Conservation (phyloP, 2,888 invertebrate species). For the Macaria liturata region DNA sequence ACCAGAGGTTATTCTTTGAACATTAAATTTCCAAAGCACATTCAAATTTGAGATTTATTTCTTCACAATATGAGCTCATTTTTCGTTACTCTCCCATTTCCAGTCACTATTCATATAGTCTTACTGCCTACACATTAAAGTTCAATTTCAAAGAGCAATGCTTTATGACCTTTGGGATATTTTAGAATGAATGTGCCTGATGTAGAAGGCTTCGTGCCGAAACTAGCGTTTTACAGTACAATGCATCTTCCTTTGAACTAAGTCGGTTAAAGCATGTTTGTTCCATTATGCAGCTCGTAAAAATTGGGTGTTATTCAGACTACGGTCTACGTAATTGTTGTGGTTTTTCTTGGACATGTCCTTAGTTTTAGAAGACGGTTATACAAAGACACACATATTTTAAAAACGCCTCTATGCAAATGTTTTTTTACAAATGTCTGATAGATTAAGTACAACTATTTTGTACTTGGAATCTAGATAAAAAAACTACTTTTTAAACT, state of each 20-base stretch:
- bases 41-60: conserved; percentile 19
- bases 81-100: conserved; percentile 13
- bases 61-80: conserved; percentile 3
- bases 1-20: conserved; percentile 57
- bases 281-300: conserved; percentile 53
- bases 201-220: conserved; percentile 76
- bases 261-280: conserved; percentile 55
- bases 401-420: too few species aligned
- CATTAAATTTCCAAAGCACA: conserved; percentile 57
- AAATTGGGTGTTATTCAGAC: conserved; percentile 25
- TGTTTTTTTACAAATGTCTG: too few species aligned
- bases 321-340: too few species aligned
- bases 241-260: conserved; percentile 66
- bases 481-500: too few species aligned
- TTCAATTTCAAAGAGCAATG: conserved; percentile 12
- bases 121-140: conserved; percentile 16
- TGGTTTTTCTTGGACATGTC: too few species aligned
- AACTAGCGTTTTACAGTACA: conserved; percentile 75
- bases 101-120: conserved; percentile 5
- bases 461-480: too few species aligned
- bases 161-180: conserved; percentile 47
- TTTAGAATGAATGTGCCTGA: conserved; percentile 61
- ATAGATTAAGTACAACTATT: too few species aligned
- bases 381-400: too few species aligned
- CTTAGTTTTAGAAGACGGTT: too few species aligned